Conservation (phyloP, 2,888 invertebrate species). For the Myathropa florea region DNA sequence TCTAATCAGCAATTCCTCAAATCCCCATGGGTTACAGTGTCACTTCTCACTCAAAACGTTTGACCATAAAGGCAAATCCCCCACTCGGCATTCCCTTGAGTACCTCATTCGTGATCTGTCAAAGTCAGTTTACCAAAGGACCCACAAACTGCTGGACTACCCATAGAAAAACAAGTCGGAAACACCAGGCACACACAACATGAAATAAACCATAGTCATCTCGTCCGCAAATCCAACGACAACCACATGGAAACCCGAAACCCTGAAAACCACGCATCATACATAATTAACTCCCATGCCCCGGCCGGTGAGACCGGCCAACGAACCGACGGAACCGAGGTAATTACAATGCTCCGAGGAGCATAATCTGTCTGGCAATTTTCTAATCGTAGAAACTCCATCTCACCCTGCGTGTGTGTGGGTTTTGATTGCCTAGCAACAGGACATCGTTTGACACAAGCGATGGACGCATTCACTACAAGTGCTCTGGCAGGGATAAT, state of each 20-base stretch:
- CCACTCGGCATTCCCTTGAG: neutral
- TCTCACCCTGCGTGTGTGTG: neutral
- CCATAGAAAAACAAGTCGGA: neutral
- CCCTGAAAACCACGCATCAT: conserved; percentile 14
- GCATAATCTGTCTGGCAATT: conserved; percentile 27
- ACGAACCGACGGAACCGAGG: neutral
- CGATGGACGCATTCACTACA: neutral
- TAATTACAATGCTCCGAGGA: conserved; percentile 37
- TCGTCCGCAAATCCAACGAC: neutral
- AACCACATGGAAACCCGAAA: neutral
- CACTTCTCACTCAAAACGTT: neutral
- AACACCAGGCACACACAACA: neutral
- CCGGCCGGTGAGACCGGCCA: neutral
- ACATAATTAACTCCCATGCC: conserved; percentile 15
- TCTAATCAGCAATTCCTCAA: neutral
- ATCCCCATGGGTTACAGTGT: neutral
- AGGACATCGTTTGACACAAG: neutral
- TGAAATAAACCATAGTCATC: neutral
- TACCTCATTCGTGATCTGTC: neutral
- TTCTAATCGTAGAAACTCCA: conserved; percentile 18
- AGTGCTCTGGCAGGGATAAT: neutral
- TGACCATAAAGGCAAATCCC: neutral
- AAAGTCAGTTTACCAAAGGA: neutral
- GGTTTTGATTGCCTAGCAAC: conserved; percentile 23
- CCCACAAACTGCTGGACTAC: neutral